Percentiles rank a stretch among this genome's conserved stretches.
Conservation (phyloP, 1,140 invertebrate genomes). For the Temnothorax curvispinosus region DNA sequence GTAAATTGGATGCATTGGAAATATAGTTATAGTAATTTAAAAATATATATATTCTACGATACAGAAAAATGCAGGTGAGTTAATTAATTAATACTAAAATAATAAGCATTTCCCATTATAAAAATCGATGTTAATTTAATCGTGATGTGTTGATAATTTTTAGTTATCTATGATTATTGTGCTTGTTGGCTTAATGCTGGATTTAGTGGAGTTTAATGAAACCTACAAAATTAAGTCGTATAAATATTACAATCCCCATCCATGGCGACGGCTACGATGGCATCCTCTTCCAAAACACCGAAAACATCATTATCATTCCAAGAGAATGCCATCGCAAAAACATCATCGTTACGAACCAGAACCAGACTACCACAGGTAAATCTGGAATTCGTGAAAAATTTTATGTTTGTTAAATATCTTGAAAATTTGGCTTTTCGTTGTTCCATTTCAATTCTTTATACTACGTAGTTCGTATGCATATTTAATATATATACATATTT, state of each 20-base stretch:
- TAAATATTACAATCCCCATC: slow-evolving; percentile 65
- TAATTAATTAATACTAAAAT: slow-evolving; percentile 31
- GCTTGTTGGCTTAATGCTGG: slow-evolving; percentile 55
- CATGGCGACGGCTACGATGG: slow-evolving; percentile 62
- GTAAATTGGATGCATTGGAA: neutral
- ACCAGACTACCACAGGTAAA: slow-evolving; percentile 62
- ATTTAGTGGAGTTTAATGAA: slow-evolving; percentile 61
- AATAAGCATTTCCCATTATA: neutral
- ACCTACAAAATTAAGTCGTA: slow-evolving; percentile 65
- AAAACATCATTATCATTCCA: slow-evolving; percentile 51
- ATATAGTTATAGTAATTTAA: neutral
- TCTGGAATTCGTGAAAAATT: neutral
- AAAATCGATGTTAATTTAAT: slow-evolving; percentile 5
- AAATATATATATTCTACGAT: neutral
- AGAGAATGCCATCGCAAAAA: slow-evolving; percentile 42
- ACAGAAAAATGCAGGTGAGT: slow-evolving; percentile 45
- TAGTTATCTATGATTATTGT: slow-evolving; percentile 59
- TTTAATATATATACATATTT: neutral
- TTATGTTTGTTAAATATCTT: neutral
- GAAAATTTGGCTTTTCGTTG: neutral
- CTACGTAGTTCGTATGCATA: neutral
- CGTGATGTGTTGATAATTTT: slow-evolving; percentile 14
- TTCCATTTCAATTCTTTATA: neutral
- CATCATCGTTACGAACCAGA: slow-evolving; percentile 54
- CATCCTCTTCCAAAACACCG: slow-evolving; percentile 50